Evolutionary conservation across 2,113 vertebrate species (phyloP).

Genomic region (Columba livia): DNA sequence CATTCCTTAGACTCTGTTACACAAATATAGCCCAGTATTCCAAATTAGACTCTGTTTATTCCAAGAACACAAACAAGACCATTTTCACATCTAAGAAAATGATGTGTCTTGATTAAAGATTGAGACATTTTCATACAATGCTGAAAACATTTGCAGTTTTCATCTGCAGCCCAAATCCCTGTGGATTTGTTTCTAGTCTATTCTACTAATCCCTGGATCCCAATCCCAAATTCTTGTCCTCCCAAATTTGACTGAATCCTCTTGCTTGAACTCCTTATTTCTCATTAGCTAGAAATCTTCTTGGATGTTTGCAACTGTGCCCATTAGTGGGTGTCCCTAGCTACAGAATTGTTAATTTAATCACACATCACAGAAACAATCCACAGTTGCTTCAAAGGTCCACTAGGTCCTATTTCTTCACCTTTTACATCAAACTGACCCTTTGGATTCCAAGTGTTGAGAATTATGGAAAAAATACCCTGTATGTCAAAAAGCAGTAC

Average conservation of each 20-base stretch:
- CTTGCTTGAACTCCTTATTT: background rate
- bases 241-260: background rate
- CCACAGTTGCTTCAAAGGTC: background rate
- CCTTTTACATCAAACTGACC: background rate
- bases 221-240: background rate
- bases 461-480: background rate
- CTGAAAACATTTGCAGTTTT: background rate
- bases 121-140: background rate
- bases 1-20: background rate
- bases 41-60: background rate
- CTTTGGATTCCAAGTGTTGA: background rate
- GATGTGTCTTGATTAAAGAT: background rate
- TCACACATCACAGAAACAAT: background rate
- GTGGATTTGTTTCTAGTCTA: background rate
- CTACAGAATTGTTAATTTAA: background rate
- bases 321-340: background rate
- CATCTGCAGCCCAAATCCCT: background rate
- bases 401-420: background rate
- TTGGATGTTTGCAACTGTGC: background rate
- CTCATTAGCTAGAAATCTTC: background rate
- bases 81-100: conserved; percentile 8
- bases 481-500: background rate
- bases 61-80: background rate
- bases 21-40: background rate
- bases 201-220: background rate